Conservation (phyloP, 1,140 invertebrate species). For the Drosophila bocqueti region DNA sequence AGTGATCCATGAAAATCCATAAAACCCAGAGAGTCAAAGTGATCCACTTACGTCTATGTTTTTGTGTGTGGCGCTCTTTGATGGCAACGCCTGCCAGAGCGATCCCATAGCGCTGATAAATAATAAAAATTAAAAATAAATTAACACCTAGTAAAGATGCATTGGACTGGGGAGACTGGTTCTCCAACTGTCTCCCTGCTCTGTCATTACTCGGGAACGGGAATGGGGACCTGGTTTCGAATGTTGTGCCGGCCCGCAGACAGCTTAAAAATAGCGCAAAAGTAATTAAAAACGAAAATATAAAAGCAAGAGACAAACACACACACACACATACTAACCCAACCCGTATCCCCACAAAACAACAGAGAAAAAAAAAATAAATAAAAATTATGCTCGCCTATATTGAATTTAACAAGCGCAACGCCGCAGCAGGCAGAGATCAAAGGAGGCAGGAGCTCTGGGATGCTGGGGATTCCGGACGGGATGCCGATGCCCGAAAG, state of each 20-base stretch:
- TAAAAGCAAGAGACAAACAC: constrained; percentile 60
- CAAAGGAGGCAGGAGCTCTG: constrained; percentile 53
- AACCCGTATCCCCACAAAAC: constrained; percentile 40
- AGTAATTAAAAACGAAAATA: constrained; percentile 81
- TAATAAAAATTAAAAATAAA: constrained; percentile 84
- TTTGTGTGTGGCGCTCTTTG: constrained; percentile 35
- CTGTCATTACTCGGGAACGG: constrained; percentile 34
- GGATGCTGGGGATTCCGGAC: constrained; percentile 8
- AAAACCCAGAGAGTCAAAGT: constrained; percentile 1
- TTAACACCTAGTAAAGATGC: constrained; percentile 81
- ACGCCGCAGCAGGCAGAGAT: constrained; percentile 53
- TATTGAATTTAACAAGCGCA: constrained; percentile 79
- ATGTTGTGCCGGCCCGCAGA: constrained; percentile 50
- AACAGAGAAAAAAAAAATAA: constrained; percentile 25
- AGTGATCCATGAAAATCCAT: constrained; percentile 10
- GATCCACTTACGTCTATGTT: constrained; percentile 30
- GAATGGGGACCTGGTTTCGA: constrained; percentile 27
- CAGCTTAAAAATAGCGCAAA: constrained; percentile 80
- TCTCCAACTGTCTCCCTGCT: constrained; percentile 27
- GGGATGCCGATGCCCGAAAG: constrained; percentile 38
- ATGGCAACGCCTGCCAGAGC: constrained; percentile 47
- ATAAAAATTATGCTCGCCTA: constrained; percentile 51
- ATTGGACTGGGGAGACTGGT: constrained; percentile 17
- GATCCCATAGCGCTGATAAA: constrained; percentile 74
- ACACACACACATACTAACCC: constrained; percentile 6